Evolutionary conservation across 2,888 invertebrate genomes (phyloP), one percentile per base, ranked within the genome.

Genomic region (Dicyrtoma fusca): DNA sequence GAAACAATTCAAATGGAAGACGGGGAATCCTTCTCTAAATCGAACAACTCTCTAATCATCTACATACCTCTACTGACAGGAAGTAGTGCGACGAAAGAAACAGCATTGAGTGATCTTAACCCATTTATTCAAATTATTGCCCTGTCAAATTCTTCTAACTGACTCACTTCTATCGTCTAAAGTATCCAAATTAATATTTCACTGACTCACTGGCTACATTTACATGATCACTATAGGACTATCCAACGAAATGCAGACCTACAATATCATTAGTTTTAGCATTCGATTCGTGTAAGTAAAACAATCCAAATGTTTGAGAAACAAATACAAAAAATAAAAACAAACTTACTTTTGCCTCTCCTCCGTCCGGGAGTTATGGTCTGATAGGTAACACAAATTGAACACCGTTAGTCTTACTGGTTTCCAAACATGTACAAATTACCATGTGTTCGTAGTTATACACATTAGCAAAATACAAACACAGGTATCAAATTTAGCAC

Each of bases 291-390:
- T n/a, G n/a, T n/a, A n/a, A n/a, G 13, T 53, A 53, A 19, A 1
- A 11, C 23, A 13, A 4, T 59, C 11, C 34, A 25, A 59, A 11
- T 10, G n/a, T 26, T 10, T 26, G 25, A 62, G 25, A 59, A 45
- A 34, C 63, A 73, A 61, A n/a, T n/a, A 6, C 25, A 2, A n/a
- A 23, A 59, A 73, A 23, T 72, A 68, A 69, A 69, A 74, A 47
- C 59, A 66, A 70, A 91, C 92, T 92, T 89, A 92, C 92, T 92
- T 92, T 86, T 92, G 91, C 83, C 91, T 88, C 85, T 92, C 91
- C 85, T 91, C 91, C 88, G 91, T 86, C 84, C 78, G 76, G 65
- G 79, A 65, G 74, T 78, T 76, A 74, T 79, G 78, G 80, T 78
- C 77, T 79, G 78, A 44, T 42, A 63, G 63, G 71, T 63, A 77